A percentile compares a stretch with the other conserved stretches of the same genome.
Evolutionary conservation across 2,113 vertebrate species (phyloP).

Genomic region (Fukomys damarensis): DNA sequence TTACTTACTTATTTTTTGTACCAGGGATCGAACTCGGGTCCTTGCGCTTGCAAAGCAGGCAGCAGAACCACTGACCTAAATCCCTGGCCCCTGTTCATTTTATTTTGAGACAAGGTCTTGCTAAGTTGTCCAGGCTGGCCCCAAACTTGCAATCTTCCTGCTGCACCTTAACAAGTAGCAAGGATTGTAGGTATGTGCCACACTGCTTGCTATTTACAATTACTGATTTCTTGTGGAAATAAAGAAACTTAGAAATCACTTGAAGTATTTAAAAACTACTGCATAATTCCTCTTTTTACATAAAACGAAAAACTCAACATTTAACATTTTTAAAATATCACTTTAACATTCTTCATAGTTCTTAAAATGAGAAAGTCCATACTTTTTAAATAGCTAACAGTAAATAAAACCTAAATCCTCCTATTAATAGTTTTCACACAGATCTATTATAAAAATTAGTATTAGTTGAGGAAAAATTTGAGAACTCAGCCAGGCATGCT

Average conservation of each 20-base stretch:
- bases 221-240: slow-evolving; percentile 11
- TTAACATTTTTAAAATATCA: not conserved
- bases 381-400: slow-evolving; percentile 26
- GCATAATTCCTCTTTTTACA: slow-evolving; percentile 18
- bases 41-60: not conserved
- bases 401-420: slow-evolving; percentile 39
- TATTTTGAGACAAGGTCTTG: not conserved
- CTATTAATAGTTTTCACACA: slow-evolving; percentile 27
- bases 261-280: slow-evolving; percentile 29
- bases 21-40: no score
- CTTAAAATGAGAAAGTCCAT: slow-evolving; percentile 21
- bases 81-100: not conserved
- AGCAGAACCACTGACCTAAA: not conserved
- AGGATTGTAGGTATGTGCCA: not conserved
- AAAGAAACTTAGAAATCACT: slow-evolving; percentile 31
- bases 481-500: not conserved
- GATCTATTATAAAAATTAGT: slow-evolving; percentile 39
- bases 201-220: not conserved
- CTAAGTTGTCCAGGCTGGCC: not conserved
- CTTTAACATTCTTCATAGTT: slow-evolving; percentile 26
- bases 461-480: not conserved
- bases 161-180: not conserved
- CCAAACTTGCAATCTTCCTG: not conserved
- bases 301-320: not conserved
- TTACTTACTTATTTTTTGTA: no score